Conservation (phyloP, 2,888 invertebrate genomes). For the Lacanobia oleracea region DNA sequence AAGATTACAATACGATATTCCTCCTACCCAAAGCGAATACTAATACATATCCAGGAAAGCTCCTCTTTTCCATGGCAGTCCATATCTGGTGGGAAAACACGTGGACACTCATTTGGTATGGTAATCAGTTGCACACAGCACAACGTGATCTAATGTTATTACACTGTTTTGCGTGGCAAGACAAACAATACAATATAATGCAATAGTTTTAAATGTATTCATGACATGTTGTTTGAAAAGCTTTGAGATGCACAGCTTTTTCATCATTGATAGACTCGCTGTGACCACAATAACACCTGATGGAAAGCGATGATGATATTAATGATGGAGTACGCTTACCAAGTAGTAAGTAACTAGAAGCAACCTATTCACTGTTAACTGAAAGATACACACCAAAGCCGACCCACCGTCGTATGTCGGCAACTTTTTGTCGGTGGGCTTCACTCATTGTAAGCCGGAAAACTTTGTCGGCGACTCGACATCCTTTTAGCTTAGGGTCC, state of each 20-base stretch:
- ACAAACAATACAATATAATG: constrained; percentile 32
- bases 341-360: too few relatives aligned
- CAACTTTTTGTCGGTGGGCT: too few relatives aligned
- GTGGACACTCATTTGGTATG: constrained; percentile 16
- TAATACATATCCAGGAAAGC: constrained; percentile 28
- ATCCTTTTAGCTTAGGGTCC: too few relatives aligned
- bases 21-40: constrained; percentile 17
- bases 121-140: constrained; percentile 33
- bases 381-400: too few relatives aligned
- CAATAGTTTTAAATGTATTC: constrained; percentile 33
- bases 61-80: not conserved
- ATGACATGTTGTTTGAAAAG: not conserved
- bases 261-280: too few relatives aligned
- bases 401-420: too few relatives aligned
- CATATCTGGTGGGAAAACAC: constrained; percentile 44
- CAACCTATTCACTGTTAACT: too few relatives aligned
- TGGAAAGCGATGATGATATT: too few relatives aligned
- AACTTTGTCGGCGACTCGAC: too few relatives aligned
- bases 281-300: too few relatives aligned
- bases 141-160: not conserved
- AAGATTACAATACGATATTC: constrained; percentile 26
- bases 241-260: not conserved
- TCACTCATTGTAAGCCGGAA: too few relatives aligned
- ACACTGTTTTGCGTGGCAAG: constrained; percentile 27
- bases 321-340: too few relatives aligned